A percentile compares a stretch with the other conserved stretches of the same genome.
Evolutionary conservation across 1,140 invertebrate species (phyloP).

Genomic region (Choristoneura fumiferana): DNA sequence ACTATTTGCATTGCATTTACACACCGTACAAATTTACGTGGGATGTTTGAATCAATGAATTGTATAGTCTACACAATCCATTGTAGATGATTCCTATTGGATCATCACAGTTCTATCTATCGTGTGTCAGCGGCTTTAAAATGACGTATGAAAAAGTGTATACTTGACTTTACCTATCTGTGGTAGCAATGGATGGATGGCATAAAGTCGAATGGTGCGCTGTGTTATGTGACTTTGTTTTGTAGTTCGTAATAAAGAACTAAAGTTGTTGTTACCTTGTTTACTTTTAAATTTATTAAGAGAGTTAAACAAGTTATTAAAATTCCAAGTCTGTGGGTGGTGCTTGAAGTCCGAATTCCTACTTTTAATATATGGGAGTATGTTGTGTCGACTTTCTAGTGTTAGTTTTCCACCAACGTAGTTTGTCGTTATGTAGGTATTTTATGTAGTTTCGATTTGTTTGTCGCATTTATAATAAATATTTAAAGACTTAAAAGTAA

Average conservation of each 20-base stretch:
- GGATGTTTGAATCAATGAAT: too few species aligned
- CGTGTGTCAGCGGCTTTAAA: not conserved
- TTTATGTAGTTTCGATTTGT: conserved; percentile 14
- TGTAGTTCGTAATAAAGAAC: conserved; percentile 15
- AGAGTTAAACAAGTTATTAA: not conserved
- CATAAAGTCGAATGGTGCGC: conserved; percentile 13
- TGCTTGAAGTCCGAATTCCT: too few species aligned
- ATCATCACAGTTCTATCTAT: too few species aligned
- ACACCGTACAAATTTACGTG: too few species aligned
- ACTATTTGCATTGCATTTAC: too few species aligned
- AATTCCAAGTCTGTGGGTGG: not conserved
- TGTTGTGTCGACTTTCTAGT: conserved; percentile 18
- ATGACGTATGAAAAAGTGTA: conserved; percentile 7
- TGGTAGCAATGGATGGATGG: conserved; percentile 16
- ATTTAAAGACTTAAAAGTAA: too few species aligned
- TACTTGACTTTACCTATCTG: conserved; percentile 1
- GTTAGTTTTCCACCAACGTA: conserved; percentile 19
- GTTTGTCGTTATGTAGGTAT: conserved; percentile 9
- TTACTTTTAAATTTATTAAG: not conserved
- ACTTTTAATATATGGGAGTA: not conserved
- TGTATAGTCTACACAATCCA: too few species aligned
- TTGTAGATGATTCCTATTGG: too few species aligned
- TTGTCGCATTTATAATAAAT: not conserved
- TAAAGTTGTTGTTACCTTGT: conserved; percentile 11
- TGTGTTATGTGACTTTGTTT: conserved; percentile 19